Conservation (phyloP, 53 echinoderm and acorn worm species). For the Temnopleurus reevesii region DNA sequence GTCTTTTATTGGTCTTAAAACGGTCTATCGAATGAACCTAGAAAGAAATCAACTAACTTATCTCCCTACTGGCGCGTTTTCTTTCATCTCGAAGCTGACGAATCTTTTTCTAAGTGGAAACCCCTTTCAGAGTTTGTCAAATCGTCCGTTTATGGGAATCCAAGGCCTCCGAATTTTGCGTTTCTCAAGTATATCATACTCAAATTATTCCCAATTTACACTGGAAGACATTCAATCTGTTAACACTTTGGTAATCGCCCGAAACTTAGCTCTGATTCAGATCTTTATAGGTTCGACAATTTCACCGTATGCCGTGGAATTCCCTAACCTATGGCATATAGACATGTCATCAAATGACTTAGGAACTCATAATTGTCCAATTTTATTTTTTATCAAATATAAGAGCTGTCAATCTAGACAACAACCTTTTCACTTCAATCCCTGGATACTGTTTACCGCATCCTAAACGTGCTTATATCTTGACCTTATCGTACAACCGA, state of each 20-base stretch:
- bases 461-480: neutral
- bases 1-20: neutral
- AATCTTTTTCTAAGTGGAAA: neutral
- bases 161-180: neutral
- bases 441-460: neutral
- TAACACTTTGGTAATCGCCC: neutral
- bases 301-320: neutral
- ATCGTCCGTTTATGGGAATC: neutral
- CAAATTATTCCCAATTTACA: neutral
- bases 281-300: neutral
- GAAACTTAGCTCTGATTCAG: neutral
- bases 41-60: neutral
- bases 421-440: neutral
- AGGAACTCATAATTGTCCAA: neutral
- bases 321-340: neutral
- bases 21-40: neutral
- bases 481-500: neutral
- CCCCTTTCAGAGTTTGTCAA: neutral
- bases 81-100: neutral
- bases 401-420: neutral
- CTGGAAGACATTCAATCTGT: neutral
- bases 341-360: neutral
- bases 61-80: neutral
- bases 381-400: neutral
- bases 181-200: neutral